Percentiles rank a stretch among this genome's conserved stretches.
Evolutionary conservation across 2,888 invertebrate species (phyloP).

Genomic region (Empis livida): DNA sequence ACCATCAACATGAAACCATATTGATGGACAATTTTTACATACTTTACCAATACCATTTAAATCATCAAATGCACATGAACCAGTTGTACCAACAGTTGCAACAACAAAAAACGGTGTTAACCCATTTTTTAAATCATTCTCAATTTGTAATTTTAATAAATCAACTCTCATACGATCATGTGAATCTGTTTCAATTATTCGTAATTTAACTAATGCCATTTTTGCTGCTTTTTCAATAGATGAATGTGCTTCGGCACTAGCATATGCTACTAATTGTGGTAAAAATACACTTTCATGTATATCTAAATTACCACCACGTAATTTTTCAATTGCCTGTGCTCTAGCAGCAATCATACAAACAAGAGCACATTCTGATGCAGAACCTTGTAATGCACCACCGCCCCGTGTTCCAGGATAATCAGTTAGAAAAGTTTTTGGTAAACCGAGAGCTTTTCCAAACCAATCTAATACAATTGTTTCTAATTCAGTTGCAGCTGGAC

Average conservation of each 20-base stretch:
- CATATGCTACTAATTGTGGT: slow-evolving; percentile 64
- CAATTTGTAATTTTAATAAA: slow-evolving; percentile 46
- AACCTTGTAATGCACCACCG: slow-evolving; percentile 72
- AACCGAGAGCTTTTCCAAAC: slow-evolving; percentile 61
- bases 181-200: slow-evolving; percentile 59
- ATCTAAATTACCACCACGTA: slow-evolving; percentile 41
- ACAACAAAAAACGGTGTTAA: slow-evolving; percentile 74
- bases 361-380: slow-evolving; percentile 71
- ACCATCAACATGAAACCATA: slow-evolving; percentile 83
- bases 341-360: slow-evolving; percentile 67
- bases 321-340: slow-evolving; percentile 50
- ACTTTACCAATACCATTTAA: slow-evolving; percentile 65
- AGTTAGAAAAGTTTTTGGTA: slow-evolving; percentile 53
- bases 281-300: slow-evolving; percentile 56
- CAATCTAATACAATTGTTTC: slow-evolving; percentile 74
- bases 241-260: slow-evolving; percentile 60
- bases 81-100: slow-evolving; percentile 71
- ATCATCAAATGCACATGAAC: slow-evolving; percentile 72
- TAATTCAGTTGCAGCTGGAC: slow-evolving; percentile 75
- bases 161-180: slow-evolving; percentile 51
- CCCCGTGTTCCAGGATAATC: slow-evolving; percentile 40
- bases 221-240: slow-evolving; percentile 68
- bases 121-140: slow-evolving; percentile 60
- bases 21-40: slow-evolving; percentile 40
- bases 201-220: slow-evolving; percentile 58